Evolutionary conservation across 2,888 invertebrate species (phyloP), one percentile per base, ranked within the genome.

Genomic region (Cephus pygmeus): DNA sequence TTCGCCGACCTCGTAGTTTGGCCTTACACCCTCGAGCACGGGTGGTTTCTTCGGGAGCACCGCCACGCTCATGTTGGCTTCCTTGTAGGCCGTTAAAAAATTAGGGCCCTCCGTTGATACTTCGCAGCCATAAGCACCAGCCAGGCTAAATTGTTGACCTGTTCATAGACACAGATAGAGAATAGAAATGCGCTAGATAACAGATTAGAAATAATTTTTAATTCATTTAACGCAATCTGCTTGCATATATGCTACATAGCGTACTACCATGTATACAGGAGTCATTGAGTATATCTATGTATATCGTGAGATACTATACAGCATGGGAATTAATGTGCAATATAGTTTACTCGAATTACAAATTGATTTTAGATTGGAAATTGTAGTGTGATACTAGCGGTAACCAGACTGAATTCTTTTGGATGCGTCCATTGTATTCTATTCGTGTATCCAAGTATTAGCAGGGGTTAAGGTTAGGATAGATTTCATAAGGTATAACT

Each of bases 61-160:
- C 23, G 90, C 91, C 23, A 90, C 89, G 82, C 86, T 91, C 85
- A 91, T 88, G 82, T 90, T 90, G 73, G 89, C 89, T 77, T 83
- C 83, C 12, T 83, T 87, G 80, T 86, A 89, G 75, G 84, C 86
- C n/a, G 88, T 88, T 73, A 83, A 82, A 80, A 90, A 91, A 79
- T 81, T 87, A 30, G 90, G 89, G 12, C 80, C 83, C 79, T 91
- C 91, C 33, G 87, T 85, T 56, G 89, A 87, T 77, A 91, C 90
- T 82, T 91, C 91, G 82, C 91, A 91, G 33, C 81, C 85, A 80
- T 91, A 91, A 23, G 85, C 81, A 34, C 91, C 91, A 71, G 87
- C 86, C 56, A 56, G 23, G 23, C 23, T 56, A 56, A 56, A 56
- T 9, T 56, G 56, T 15, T 56, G 23, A 56, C 56, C 56, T 56